phyloP scores from a whole-genome alignment of 92 coral and sea anemone genomes.

The Epizoanthus illoricatus region DNA sequence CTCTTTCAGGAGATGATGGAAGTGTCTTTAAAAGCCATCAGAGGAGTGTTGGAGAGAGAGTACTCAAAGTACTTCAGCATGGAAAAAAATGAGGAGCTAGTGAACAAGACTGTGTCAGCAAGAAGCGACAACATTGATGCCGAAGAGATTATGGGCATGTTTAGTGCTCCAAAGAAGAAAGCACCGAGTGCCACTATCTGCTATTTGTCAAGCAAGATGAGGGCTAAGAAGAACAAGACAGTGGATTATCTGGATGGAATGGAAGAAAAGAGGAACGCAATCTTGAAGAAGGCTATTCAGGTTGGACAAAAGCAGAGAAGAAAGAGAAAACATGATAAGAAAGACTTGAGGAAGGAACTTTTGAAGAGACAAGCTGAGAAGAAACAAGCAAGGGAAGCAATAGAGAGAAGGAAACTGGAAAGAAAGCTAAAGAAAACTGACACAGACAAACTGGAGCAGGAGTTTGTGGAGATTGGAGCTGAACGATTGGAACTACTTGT shows the following conservation, averaged over 20 bases:
- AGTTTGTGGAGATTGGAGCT: not conserved
- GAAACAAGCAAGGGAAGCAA: slow-evolving; percentile 1
- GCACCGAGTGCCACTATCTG: slow-evolving; percentile 3
- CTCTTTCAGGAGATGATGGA: not conserved
- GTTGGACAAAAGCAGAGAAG: slow-evolving; percentile 1
- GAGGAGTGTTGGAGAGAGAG: not conserved
- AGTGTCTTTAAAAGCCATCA: not conserved
- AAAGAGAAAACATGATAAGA: not conserved
- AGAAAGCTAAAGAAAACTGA: not conserved
- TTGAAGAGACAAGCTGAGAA: slow-evolving; percentile 3
- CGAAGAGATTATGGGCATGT: not conserved
- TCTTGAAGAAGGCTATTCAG: slow-evolving; percentile 5
- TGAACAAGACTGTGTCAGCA: not conserved
- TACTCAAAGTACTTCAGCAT: slow-evolving; percentile 2
- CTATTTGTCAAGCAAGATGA: slow-evolving; percentile 7
- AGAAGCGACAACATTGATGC: not conserved
- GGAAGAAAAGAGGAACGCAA: slow-evolving; percentile 5
- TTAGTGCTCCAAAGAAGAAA: not conserved
- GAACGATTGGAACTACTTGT: not conserved
- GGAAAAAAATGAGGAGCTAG: not conserved
- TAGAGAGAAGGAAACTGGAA: slow-evolving; percentile 2
- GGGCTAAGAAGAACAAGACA: not conserved
- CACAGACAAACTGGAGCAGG: not conserved
- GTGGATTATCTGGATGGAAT: not conserved
- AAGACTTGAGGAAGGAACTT: not conserved